A percentile compares a stretch with the other conserved stretches of the same genome.
Conservation (phyloP, 1,140 invertebrate species). For the Papilio dardanus region DNA sequence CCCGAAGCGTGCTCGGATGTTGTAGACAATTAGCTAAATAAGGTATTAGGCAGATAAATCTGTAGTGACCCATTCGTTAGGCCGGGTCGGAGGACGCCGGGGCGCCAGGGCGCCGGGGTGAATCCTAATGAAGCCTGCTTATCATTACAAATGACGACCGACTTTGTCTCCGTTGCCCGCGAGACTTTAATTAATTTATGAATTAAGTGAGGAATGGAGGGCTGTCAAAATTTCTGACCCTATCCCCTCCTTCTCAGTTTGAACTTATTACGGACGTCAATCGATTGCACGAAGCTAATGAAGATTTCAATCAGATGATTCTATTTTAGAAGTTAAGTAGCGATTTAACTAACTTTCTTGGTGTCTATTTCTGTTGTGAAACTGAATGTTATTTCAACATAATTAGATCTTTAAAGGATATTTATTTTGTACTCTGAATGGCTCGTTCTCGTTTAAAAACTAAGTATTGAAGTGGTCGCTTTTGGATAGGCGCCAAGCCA, state of each 20-base stretch:
- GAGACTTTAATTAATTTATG: conserved; percentile 76
- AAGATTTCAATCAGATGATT: conserved; percentile 14
- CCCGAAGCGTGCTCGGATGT: conserved; percentile 29
- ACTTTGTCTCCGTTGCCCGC: conserved; percentile 51
- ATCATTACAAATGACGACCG: conserved; percentile 44
- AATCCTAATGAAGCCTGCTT: conserved; percentile 41
- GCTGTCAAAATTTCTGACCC: conserved; percentile 55
- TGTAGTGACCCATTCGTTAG: conserved; percentile 34
- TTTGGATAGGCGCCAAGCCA: conserved; percentile 37
- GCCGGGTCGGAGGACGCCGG: conserved; percentile 21
- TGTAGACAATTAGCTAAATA: conserved; percentile 39
- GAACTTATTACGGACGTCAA: conserved; percentile 23
- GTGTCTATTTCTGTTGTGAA: neutral
- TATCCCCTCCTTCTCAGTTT: neutral
- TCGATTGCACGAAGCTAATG: conserved; percentile 8
- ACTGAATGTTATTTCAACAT: conserved; percentile 24
- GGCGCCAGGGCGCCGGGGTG: conserved; percentile 22
- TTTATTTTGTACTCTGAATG: conserved; percentile 29
- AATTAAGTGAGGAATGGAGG: conserved; percentile 54
- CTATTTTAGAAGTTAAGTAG: too few relatives aligned
- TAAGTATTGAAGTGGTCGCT: conserved; percentile 31
- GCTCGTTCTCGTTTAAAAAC: conserved; percentile 34
- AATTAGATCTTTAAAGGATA: conserved; percentile 30
- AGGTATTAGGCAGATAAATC: conserved; percentile 36
- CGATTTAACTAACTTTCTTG: neutral